Evolutionary conservation across 1,140 invertebrate species (phyloP).

Genomic region (Oncopodura yosiiana): DNA sequence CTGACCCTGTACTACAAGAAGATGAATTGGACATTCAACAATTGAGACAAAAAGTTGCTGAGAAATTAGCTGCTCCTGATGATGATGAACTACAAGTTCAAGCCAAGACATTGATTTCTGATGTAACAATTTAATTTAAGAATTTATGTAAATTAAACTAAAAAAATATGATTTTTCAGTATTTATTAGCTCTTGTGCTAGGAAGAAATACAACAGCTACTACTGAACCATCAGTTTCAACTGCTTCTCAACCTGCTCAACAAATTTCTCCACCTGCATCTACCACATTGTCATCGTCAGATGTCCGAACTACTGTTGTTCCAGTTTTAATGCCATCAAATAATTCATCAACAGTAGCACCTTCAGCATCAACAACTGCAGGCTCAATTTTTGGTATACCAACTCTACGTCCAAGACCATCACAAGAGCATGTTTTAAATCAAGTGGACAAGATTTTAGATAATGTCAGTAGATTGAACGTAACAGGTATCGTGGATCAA

Average conservation of each 20-base stretch:
- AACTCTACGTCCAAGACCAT: not conserved
- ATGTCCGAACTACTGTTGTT: not conserved
- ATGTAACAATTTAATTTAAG: not conserved
- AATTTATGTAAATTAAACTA: not conserved
- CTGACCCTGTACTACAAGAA: no score
- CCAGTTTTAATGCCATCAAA: not conserved
- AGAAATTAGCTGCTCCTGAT: not conserved
- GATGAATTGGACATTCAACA: no score
- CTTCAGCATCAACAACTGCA: not conserved
- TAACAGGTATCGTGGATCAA: conserved; percentile 21
- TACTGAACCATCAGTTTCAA: no score
- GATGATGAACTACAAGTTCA: not conserved
- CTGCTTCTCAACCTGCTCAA: not conserved
- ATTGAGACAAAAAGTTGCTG: no score
- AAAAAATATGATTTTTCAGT: no score
- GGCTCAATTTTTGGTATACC: not conserved
- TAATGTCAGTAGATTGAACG: conserved; percentile 14
- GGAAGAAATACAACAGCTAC: not conserved
- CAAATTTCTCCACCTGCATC: not conserved
- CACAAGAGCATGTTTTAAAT: not conserved
- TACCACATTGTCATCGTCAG: not conserved
- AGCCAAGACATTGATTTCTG: conserved; percentile 1
- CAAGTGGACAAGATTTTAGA: conserved; percentile 18
- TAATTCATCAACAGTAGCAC: not conserved
- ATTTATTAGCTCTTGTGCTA: no score